phyloP scores from a whole-genome alignment of 2,888 invertebrate genomes.

The Sympetrum striolatum region DNA sequence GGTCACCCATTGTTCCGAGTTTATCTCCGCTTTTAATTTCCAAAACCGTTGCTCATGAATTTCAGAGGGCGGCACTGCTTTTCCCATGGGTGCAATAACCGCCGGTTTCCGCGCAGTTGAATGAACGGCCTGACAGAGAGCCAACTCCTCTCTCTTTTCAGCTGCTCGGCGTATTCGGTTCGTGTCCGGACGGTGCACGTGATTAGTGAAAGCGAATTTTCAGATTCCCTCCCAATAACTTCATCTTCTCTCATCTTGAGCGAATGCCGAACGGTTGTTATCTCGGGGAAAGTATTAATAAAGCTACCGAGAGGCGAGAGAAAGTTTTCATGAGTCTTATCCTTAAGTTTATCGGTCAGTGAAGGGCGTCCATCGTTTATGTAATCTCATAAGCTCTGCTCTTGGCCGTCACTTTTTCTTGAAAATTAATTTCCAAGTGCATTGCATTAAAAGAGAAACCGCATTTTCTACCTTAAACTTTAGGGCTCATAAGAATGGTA shows the following conservation, averaged over 20 bases:
- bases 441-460: too few relatives aligned
- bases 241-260: neutral
- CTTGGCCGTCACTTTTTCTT: too few relatives aligned
- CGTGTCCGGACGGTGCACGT: neutral
- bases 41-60: neutral
- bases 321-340: too few relatives aligned
- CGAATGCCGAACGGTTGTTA: neutral
- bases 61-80: neutral
- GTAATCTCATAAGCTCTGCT: too few relatives aligned
- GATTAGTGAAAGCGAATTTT: neutral
- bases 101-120: neutral
- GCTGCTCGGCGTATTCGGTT: neutral
- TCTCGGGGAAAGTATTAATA: too few relatives aligned
- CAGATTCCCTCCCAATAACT: neutral
- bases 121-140: neutral
- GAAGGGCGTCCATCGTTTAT: too few relatives aligned
- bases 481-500: too few relatives aligned
- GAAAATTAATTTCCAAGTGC: too few relatives aligned
- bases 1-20: neutral
- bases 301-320: too few relatives aligned
- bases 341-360: too few relatives aligned
- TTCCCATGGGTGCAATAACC: neutral
- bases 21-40: neutral
- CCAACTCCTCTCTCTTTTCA: neutral
- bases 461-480: too few relatives aligned